phyloP scores from a whole-genome alignment of 1,140 invertebrate species.

The Helicorthomorpha holstii region DNA sequence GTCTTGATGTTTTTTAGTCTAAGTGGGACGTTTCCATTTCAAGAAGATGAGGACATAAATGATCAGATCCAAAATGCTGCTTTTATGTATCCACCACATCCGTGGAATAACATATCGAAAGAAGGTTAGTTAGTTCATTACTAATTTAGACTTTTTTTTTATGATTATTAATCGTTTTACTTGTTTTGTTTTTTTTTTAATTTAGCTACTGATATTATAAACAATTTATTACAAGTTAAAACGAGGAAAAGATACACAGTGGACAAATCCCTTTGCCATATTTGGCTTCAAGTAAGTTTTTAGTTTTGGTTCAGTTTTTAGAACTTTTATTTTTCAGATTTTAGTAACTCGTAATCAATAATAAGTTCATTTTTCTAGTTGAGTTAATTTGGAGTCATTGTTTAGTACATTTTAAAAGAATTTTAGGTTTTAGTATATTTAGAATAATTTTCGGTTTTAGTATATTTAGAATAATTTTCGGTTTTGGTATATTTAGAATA shows the following conservation, averaged over 20 bases:
- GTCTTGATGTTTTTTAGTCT: slow-evolving; percentile 40
- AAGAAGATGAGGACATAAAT: slow-evolving; percentile 98
- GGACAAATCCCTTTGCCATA: slow-evolving; percentile 84
- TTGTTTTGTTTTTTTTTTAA: background rate
- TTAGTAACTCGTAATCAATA: too few relatives aligned
- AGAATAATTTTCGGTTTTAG: slow-evolving; percentile 5
- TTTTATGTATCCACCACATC: slow-evolving; percentile 97
- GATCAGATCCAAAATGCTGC: slow-evolving; percentile 99
- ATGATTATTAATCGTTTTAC: slow-evolving; percentile 4
- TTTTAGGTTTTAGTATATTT: background rate
- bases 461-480: too few relatives aligned
- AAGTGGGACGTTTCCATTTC: slow-evolving; percentile 96
- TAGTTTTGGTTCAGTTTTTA: too few relatives aligned
- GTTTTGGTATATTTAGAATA: too few relatives aligned
- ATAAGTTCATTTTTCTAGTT: slow-evolving; percentile 1
- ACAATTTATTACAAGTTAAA: slow-evolving; percentile 95
- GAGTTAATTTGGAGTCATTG: background rate
- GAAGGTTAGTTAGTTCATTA: slow-evolving; percentile 48
- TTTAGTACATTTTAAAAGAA: background rate
- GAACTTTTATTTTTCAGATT: too few relatives aligned
- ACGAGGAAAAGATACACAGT: slow-evolving; percentile 92
- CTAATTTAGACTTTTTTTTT: background rate
- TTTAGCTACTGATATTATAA: slow-evolving; percentile 92
- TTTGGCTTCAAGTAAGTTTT: slow-evolving; percentile 80
- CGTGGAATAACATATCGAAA: slow-evolving; percentile 95